Evolutionary conservation across 1,140 invertebrate genomes (phyloP).

Genomic region (Drosophila bifasciata): DNA sequence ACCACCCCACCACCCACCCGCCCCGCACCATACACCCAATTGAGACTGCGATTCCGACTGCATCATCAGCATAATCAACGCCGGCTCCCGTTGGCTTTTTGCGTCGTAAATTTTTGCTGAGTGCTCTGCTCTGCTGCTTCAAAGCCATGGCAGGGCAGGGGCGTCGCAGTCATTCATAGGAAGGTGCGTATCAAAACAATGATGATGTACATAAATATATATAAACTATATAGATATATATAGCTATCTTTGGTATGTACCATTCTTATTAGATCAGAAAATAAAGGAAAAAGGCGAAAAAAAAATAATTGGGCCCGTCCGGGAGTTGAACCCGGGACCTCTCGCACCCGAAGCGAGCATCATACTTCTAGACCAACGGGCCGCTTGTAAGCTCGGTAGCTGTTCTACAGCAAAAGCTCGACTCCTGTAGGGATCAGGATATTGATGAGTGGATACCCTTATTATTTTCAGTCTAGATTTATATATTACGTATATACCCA

Average conservation of each 20-base stretch:
- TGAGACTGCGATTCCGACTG: slow-evolving; percentile 53
- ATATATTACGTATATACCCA: too few species aligned
- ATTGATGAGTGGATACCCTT: too few species aligned
- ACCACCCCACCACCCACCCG: not conserved
- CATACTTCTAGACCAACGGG: slow-evolving; percentile 81
- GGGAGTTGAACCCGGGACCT: slow-evolving; percentile 93
- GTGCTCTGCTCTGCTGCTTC: slow-evolving; percentile 60
- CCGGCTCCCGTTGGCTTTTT: slow-evolving; percentile 78
- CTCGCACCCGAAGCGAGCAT: slow-evolving; percentile 90
- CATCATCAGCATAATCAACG: slow-evolving; percentile 83
- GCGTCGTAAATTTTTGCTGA: slow-evolving; percentile 79
- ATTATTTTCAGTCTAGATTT: too few species aligned
- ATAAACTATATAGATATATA: too few species aligned
- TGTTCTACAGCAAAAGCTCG: too few species aligned
- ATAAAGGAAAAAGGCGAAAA: too few species aligned
- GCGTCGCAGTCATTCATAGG: slow-evolving; percentile 35
- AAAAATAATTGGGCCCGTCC: slow-evolving; percentile 87
- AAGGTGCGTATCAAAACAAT: not conserved
- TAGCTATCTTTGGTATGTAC: too few species aligned
- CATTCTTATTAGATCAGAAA: too few species aligned
- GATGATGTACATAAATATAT: too few species aligned
- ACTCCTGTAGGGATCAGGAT: too few species aligned
- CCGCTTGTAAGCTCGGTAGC: slow-evolving; percentile 36
- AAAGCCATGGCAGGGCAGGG: slow-evolving; percentile 10
- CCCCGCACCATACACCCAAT: slow-evolving; percentile 2